These are phyloP conservation scores for Boleophthalmus pectinirostris DNA, from an alignment of 2,113 vertebrate genomes.

Conservation along the genomic window DNA sequence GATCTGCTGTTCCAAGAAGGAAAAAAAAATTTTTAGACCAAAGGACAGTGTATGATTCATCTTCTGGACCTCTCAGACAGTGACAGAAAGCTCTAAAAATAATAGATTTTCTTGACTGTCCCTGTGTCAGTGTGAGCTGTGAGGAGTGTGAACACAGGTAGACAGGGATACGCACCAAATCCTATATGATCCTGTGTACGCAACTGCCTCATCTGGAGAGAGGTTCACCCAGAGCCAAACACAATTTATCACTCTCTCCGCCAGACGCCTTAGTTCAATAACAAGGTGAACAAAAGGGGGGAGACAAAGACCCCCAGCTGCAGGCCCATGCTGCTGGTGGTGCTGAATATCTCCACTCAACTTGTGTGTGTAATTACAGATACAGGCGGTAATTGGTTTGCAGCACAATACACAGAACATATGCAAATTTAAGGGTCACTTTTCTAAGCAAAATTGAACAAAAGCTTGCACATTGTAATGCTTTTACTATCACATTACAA, in stretches of 20 bases:
- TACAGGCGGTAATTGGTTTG: slow-evolving; percentile 12
- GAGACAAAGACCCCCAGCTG: slow-evolving; percentile 37
- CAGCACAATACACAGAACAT: not conserved
- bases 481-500: too few relatives aligned
- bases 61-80: not conserved
- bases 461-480: too few relatives aligned
- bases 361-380: slow-evolving; percentile 29
- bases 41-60: not conserved
- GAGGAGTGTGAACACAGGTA: slow-evolving; percentile 14
- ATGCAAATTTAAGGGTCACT: not conserved
- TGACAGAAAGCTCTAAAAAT: not conserved
- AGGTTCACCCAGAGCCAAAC: slow-evolving; percentile 43
- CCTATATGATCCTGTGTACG: slow-evolving; percentile 36
- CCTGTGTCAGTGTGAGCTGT: slow-evolving; percentile 12
- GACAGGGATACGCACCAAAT: slow-evolving; percentile 17
- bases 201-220: slow-evolving; percentile 49
- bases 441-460: too few relatives aligned
- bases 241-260: slow-evolving; percentile 56
- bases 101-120: slow-evolving; percentile 8
- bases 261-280: slow-evolving; percentile 51
- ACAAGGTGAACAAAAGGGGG: slow-evolving; percentile 45
- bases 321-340: slow-evolving; percentile 35
- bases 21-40: not conserved
- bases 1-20: not conserved
- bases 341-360: slow-evolving; percentile 30